Percentiles rank a stretch among this genome's conserved stretches.
Conservation (phyloP, 2,888 invertebrate genomes). For the Stegophylla sp. region DNA sequence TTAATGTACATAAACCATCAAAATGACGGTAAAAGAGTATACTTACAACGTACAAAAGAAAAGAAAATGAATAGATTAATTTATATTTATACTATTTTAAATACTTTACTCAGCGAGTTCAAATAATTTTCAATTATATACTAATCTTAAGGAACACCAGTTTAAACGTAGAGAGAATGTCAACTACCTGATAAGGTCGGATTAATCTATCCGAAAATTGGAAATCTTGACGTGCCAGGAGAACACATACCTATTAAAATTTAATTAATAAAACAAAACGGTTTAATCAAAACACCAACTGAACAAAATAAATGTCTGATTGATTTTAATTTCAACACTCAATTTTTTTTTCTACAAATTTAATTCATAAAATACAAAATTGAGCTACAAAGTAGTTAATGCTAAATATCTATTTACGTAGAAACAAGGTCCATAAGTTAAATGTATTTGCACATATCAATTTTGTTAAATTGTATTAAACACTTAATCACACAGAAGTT, state of each 20-base stretch:
- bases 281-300: neutral
- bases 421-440: too few species aligned
- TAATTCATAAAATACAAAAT: too few species aligned
- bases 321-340: neutral
- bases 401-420: too few species aligned
- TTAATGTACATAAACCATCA: too few species aligned
- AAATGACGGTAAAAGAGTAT: too few species aligned
- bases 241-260: too few species aligned
- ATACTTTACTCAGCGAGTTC: neutral
- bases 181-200: slow-evolving; percentile 17
- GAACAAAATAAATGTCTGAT: neutral
- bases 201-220: slow-evolving; percentile 36
- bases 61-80: neutral
- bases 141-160: neutral
- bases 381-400: too few species aligned
- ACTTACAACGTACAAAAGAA: neutral
- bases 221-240: neutral
- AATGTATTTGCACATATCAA: too few species aligned
- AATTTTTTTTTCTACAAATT: neutral
- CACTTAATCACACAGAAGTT: too few species aligned
- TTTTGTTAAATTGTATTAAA: too few species aligned
- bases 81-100: neutral
- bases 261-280: slow-evolving; percentile 19
- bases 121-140: slow-evolving; percentile 25
- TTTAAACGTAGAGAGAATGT: neutral